These are phyloP conservation scores for Megalurothrips usitatus DNA, from an alignment of 2,888 invertebrate genomes.

Conservation along the genomic window DNA sequence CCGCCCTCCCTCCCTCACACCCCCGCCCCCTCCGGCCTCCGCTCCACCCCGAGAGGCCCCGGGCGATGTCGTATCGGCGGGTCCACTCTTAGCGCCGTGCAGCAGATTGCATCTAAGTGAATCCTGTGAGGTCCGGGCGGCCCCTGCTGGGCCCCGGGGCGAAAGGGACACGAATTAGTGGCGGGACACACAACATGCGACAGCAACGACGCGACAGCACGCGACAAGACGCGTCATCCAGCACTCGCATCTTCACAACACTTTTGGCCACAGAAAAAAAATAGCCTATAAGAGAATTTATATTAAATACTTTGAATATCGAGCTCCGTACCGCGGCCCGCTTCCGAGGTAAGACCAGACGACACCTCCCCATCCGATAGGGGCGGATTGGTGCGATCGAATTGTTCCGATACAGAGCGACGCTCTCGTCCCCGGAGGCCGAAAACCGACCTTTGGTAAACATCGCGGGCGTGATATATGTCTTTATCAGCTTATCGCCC, in stretches of 20 bases:
- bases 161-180: background rate
- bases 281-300: no score
- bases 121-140: background rate
- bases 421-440: no score
- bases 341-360: no score
- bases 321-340: no score
- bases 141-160: background rate
- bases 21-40: no score
- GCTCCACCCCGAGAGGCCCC: background rate
- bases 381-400: background rate
- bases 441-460: background rate
- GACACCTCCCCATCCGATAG: no score
- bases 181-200: background rate
- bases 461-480: background rate
- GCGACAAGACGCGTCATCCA: no score
- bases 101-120: constrained; percentile 18
- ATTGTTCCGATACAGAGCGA: background rate
- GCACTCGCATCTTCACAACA: no score
- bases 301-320: no score
- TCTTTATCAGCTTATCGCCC: constrained; percentile 16
- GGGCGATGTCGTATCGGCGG: background rate
- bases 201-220: no score
- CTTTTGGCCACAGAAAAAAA: no score
- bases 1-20: no score
- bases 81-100: background rate